Evolutionary conservation across 2,888 invertebrate genomes (phyloP).

Genomic region (Phortica magna): DNA sequence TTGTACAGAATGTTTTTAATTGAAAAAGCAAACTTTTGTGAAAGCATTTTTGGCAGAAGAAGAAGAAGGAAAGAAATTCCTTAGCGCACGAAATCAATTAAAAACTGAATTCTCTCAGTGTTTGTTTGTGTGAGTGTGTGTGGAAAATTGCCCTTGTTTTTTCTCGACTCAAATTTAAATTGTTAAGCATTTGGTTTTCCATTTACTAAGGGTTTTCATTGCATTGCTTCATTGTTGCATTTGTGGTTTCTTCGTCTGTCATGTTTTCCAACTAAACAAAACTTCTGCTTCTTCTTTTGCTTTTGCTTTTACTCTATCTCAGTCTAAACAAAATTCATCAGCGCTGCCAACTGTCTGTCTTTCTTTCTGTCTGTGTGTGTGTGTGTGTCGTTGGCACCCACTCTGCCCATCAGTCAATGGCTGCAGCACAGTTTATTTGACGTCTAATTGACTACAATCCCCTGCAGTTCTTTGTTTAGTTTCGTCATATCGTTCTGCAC

Average conservation of each 20-base stretch:
- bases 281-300: too few species aligned
- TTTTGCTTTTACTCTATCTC: too few species aligned
- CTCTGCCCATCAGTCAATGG: background rate
- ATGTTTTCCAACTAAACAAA: too few species aligned
- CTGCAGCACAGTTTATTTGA: background rate
- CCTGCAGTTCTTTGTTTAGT: slow-evolving; percentile 28
- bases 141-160: too few species aligned
- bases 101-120: background rate
- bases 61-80: too few species aligned
- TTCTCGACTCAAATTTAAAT: too few species aligned
- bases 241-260: too few species aligned
- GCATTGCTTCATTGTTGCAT: too few species aligned
- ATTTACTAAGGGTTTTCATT: too few species aligned
- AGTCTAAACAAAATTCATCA: slow-evolving; percentile 17
- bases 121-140: background rate
- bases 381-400: background rate
- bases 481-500: slow-evolving; percentile 55
- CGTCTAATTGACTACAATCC: background rate
- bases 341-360: background rate
- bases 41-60: background rate
- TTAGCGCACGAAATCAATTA: background rate
- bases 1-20: background rate
- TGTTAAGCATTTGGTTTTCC: too few species aligned
- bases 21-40: slow-evolving; percentile 12
- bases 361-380: background rate